phyloP scores from a whole-genome alignment of 2,797 vertebrate species.

The Oreochromis grahami region DNA sequence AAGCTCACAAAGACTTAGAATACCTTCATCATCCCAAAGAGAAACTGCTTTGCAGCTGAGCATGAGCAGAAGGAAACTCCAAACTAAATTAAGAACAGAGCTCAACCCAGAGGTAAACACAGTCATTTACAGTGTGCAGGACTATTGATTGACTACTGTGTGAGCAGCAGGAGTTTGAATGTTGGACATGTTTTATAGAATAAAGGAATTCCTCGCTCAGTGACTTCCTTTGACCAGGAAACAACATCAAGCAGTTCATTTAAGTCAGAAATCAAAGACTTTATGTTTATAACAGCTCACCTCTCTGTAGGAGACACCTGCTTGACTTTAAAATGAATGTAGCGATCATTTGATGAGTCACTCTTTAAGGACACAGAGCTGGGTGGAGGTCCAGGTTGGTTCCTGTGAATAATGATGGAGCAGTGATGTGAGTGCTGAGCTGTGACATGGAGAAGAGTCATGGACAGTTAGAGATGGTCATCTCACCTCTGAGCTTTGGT shows the following conservation, averaged over 20 bases:
- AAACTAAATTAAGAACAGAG: neutral
- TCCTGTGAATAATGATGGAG: too few relatives aligned
- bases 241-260: too few relatives aligned
- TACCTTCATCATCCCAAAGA: neutral
- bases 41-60: neutral
- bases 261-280: too few relatives aligned
- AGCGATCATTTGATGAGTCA: too few relatives aligned
- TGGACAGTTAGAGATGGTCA: too few relatives aligned
- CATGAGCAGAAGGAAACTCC: neutral
- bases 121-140: rapidly evolving
- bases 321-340: rapidly evolving
- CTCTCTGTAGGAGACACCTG: too few relatives aligned
- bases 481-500: too few relatives aligned
- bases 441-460: too few relatives aligned
- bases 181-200: neutral
- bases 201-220: too few relatives aligned
- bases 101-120: neutral
- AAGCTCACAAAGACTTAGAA: neutral
- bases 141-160: rapidly evolving
- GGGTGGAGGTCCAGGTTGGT: too few relatives aligned
- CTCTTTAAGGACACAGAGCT: rapidly evolving
- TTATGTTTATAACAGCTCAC: too few relatives aligned
- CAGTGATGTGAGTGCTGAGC: too few relatives aligned
- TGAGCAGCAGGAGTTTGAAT: neutral
- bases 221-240: neutral